Percentiles rank a stretch among this genome's conserved stretches.
Evolutionary conservation across 1,140 invertebrate genomes (phyloP).

Genomic region (Phthorimaea operculella): DNA sequence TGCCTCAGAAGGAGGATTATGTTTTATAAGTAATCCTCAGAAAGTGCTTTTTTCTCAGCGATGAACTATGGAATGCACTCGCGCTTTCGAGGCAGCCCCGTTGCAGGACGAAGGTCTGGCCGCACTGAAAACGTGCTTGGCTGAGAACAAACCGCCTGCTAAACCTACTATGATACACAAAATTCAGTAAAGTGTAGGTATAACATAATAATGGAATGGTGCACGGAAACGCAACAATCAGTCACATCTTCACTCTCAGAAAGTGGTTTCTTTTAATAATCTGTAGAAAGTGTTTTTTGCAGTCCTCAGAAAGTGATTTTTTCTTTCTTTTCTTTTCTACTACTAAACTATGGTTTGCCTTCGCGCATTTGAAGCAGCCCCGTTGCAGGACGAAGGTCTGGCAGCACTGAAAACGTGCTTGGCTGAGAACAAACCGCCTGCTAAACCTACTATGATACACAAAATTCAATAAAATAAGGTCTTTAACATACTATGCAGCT

Average conservation of each 20-base stretch:
- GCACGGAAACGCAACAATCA: no score
- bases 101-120: conserved; percentile 77
- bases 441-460: no score
- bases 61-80: conserved; percentile 73
- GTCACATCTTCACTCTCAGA: no score
- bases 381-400: conserved; percentile 76
- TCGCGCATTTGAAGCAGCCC: conserved; percentile 78
- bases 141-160: conserved; percentile 32
- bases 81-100: conserved; percentile 78
- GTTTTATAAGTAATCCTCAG: no score
- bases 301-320: no score
- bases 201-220: no score
- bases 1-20: no score
- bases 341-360: conserved; percentile 73
- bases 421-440: conserved; percentile 47
- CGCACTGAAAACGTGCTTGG: conserved; percentile 73
- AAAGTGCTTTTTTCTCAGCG: conserved; percentile 73
- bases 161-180: conserved; percentile 6
- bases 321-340: no score
- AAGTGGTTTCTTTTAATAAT: no score
- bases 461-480: no score
- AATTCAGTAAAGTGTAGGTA: conserved; percentile 1
- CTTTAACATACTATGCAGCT: no score
- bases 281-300: no score
- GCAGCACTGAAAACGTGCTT: conserved; percentile 75